These are phyloP conservation scores for Phanerotoma sp. DNA, from an alignment of 2,888 invertebrate genomes.

Conservation along the genomic window DNA sequence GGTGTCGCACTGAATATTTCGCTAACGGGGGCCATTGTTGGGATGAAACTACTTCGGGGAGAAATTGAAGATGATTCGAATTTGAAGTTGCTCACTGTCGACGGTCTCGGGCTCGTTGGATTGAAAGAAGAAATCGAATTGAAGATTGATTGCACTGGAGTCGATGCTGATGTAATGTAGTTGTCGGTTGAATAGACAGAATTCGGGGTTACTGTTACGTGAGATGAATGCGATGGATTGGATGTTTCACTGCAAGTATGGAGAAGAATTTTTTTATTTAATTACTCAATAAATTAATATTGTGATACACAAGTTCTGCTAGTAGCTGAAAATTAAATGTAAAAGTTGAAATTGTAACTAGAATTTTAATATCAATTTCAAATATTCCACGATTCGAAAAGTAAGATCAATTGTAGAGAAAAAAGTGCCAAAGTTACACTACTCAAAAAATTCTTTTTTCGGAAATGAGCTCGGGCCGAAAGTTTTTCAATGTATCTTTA, in stretches of 20 bases:
- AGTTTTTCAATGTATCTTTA: no score
- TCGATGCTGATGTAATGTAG: slow-evolving; percentile 53
- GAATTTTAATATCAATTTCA: no score
- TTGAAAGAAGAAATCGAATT: slow-evolving; percentile 39
- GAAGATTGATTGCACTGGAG: slow-evolving; percentile 47
- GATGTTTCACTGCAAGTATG: slow-evolving; percentile 29
- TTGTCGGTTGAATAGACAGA: slow-evolving; percentile 50
- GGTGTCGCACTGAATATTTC: slow-evolving; percentile 51
- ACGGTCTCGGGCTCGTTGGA: slow-evolving; percentile 22
- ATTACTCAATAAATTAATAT: not conserved
- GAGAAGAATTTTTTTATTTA: not conserved
- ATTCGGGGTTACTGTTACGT: slow-evolving; percentile 50
- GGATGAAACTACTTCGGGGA: slow-evolving; percentile 41
- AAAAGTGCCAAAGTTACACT: no score
- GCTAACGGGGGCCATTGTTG: slow-evolving; percentile 45
- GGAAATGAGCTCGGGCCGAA: no score
- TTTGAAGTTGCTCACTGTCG: slow-evolving; percentile 2
- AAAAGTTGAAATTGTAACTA: no score
- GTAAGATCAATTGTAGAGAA: no score
- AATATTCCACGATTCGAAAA: no score
- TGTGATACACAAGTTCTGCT: no score
- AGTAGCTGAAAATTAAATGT: no score
- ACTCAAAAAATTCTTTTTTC: no score
- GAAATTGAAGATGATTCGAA: slow-evolving; percentile 19
- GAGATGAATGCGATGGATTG: slow-evolving; percentile 37